A percentile compares a stretch with the other conserved stretches of the same genome.
phyloP scores from a whole-genome alignment of 2,888 invertebrate species.

The Tholera decimalis region DNA sequence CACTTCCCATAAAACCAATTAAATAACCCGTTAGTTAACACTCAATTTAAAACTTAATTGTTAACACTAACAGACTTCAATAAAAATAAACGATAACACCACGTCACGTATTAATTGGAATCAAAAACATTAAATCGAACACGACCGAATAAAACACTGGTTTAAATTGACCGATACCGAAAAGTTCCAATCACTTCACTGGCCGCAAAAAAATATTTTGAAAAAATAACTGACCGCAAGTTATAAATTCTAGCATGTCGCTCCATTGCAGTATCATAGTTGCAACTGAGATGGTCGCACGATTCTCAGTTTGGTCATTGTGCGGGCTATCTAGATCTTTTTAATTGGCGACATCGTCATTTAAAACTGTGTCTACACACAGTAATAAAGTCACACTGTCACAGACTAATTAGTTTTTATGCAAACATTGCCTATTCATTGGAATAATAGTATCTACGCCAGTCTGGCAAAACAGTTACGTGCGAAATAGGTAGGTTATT shows the following conservation, averaged over 20 bases:
- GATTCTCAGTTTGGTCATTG: slow-evolving; percentile 78
- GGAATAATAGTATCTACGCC: slow-evolving; percentile 28
- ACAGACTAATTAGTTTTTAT: slow-evolving; percentile 46
- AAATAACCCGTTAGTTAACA: slow-evolving; percentile 32
- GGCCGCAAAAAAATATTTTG: slow-evolving; percentile 51
- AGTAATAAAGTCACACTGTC: slow-evolving; percentile 36
- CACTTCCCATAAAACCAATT: slow-evolving; percentile 40
- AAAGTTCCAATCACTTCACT: slow-evolving; percentile 44
- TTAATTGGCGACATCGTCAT: slow-evolving; percentile 60
- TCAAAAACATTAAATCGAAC: slow-evolving; percentile 35
- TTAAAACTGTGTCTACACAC: slow-evolving; percentile 49
- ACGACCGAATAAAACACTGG: slow-evolving; percentile 42
- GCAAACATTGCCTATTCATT: slow-evolving; percentile 41
- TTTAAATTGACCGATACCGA: slow-evolving; percentile 33
- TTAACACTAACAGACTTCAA: slow-evolving; percentile 46
- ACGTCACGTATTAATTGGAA: slow-evolving; percentile 35
- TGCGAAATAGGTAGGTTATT: slow-evolving; percentile 15
- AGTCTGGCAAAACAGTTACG: slow-evolving; percentile 20
- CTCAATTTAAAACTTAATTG: slow-evolving; percentile 36
- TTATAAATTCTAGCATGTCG: slow-evolving; percentile 88
- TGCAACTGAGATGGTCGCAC: slow-evolving; percentile 85
- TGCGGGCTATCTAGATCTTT: slow-evolving; percentile 81
- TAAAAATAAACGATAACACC: slow-evolving; percentile 49
- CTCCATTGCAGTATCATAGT: slow-evolving; percentile 89
- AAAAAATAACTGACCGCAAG: slow-evolving; percentile 84